Evolutionary conservation across 1,140 invertebrate species (phyloP), one percentile per base, ranked within the genome.

Genomic region (Diorhabda elongata): DNA sequence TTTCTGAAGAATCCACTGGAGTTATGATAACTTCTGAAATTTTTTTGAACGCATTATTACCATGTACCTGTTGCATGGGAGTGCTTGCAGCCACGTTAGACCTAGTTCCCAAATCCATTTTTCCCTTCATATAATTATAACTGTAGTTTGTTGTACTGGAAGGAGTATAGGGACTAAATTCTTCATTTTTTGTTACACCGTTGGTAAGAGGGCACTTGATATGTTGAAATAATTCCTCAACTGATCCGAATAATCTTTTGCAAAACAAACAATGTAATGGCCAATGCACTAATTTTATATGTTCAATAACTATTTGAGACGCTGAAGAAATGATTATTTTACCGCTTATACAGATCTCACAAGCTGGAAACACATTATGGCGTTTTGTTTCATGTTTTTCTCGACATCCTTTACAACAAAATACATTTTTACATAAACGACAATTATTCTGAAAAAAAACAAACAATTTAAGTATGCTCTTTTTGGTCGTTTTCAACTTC

Each of bases 371-470:
- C 6, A 76, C 70, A 44, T 73, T 69, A 57, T 76, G 75, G 44
- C 64, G 57, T 9, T 61, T 62, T 56, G 58, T 64, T 70, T 76
- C 75, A 64, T 76, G 75, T 44, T 70, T 69, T 44, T 68, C 41
- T 4, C 75, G 72, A 66, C 75, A 76, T 9, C 69, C 71, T 67
- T 69, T 56, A 64, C 75, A 76, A 68, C 75, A 76, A 68, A 75
- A 76, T n/a, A 62, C 63, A 65, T 75, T 73, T 52, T 52, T 42
- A 67, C 75, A 76, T 8, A 75, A 64, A 52, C 74, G 69, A 67
- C 75, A 76, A n/a, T 71, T 65, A 69, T 76, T 75, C 75, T 76
- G 57, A 67, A 76, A 69, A 70, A 45, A 52, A 60, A 26, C 26
- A 26, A 26, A 26, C 26, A 26, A 26, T 26, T 26, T 26, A 26